These are phyloP conservation scores for Acanthopleura granulata DNA, from an alignment of 2,888 invertebrate species.

Conservation along the genomic window DNA sequence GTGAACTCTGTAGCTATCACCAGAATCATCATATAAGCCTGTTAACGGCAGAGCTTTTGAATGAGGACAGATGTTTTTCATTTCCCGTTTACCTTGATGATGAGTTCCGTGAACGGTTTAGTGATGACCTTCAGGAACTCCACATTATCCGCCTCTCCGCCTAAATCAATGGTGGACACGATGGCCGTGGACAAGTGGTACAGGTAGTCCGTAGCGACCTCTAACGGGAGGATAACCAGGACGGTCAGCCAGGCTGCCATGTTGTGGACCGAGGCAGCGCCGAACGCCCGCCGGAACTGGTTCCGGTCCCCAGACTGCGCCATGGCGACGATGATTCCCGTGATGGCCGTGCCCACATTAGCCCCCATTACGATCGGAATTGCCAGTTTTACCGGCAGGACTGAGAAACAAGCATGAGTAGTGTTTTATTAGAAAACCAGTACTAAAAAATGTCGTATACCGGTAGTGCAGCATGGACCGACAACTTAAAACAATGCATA, in stretches of 20 bases:
- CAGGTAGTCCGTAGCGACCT: constrained; percentile 63
- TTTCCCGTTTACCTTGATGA: constrained; percentile 26
- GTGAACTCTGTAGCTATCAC: too few species aligned
- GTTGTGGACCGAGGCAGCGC: constrained; percentile 69
- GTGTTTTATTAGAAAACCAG: too few species aligned
- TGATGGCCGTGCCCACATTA: constrained; percentile 74
- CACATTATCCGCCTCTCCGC: constrained; percentile 35
- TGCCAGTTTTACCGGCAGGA: constrained; percentile 68
- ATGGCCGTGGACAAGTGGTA: constrained; percentile 20
- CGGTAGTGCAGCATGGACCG: too few species aligned
- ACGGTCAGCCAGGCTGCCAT: constrained; percentile 75
- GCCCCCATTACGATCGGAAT: constrained; percentile 75
- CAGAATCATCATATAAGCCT: too few species aligned
- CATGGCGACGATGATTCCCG: constrained; percentile 73
- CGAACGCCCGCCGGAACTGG: constrained; percentile 65
- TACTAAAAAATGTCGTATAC: too few species aligned
- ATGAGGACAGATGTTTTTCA: too few species aligned
- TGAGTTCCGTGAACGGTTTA: constrained; percentile 28
- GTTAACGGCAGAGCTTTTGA: too few species aligned
- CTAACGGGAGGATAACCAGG: constrained; percentile 72
- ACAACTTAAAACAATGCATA: too few species aligned
- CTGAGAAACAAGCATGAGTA: constrained; percentile 31
- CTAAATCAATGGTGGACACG: constrained; percentile 21
- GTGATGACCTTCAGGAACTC: constrained; percentile 31
- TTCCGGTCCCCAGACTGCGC: constrained; percentile 66